A percentile compares a stretch with the other conserved stretches of the same genome.
Evolutionary conservation across 2,888 invertebrate species (phyloP).

Genomic region (Theodoxus fluviatilis): DNA sequence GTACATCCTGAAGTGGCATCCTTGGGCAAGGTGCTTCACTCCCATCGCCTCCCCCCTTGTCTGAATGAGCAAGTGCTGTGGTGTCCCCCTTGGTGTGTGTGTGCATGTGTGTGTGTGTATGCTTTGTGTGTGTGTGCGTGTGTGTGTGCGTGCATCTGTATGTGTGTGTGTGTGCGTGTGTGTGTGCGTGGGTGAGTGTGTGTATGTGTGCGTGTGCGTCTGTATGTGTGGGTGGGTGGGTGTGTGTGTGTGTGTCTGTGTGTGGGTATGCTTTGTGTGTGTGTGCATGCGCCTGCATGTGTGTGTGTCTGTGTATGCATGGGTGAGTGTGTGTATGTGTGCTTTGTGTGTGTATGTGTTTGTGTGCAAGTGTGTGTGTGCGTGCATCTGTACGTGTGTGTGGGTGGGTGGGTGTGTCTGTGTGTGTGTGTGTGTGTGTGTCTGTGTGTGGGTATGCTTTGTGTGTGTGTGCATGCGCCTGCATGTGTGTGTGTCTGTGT

Average conservation of each 20-base stretch:
- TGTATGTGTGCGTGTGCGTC: conserved; percentile 15
- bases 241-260: conserved; percentile 19
- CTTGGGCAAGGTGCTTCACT: no score
- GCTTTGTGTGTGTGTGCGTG: conserved; percentile 21
- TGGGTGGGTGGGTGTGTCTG: conserved; percentile 1
- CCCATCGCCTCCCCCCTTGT: not conserved
- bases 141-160: conserved; percentile 17
- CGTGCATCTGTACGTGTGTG: not conserved
- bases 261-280: conserved; percentile 10
- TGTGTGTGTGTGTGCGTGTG: conserved; percentile 17
- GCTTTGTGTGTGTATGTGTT: not conserved
- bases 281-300: not conserved
- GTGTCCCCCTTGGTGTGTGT: conserved; percentile 18
- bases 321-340: not conserved
- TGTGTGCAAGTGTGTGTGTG: not conserved
- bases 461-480: not conserved
- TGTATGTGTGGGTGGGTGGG: conserved; percentile 18
- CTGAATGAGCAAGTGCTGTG: conserved; percentile 1
- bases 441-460: not conserved
- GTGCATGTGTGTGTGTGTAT: conserved; percentile 23
- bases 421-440: not conserved
- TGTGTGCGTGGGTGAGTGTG: conserved; percentile 21
- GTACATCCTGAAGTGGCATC: no score
- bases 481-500: not conserved
- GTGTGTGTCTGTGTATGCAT: not conserved